Conservation (phyloP, 2,113 vertebrate genomes). For the Aleadryas rufinucha region DNA sequence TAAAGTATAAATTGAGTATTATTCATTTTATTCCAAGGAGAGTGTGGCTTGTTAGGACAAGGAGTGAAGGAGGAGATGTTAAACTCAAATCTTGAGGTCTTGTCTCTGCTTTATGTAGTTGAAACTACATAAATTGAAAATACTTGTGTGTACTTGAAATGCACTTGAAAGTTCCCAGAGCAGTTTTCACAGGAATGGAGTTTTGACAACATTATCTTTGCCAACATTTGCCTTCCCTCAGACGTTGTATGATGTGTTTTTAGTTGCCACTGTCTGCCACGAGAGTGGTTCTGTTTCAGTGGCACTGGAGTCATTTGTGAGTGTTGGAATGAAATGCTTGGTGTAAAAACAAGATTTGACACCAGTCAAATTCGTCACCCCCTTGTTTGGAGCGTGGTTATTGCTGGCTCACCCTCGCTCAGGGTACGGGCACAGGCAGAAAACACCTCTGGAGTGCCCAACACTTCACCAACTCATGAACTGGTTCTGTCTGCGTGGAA, state of each 20-base stretch:
- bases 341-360: neutral
- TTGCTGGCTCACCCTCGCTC: neutral
- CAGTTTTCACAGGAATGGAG: neutral
- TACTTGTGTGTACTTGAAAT: neutral
- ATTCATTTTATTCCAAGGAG: neutral
- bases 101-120: conserved; percentile 23
- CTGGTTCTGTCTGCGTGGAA: neutral
- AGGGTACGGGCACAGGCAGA: neutral
- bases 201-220: neutral
- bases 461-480: neutral
- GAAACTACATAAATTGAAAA: conserved; percentile 23
- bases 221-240: neutral
- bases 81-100: neutral
- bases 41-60: neutral
- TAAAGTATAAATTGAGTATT: neutral
- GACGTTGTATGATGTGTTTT: neutral
- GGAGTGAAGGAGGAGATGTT: neutral
- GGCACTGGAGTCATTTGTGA: conserved; percentile 23
- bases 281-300: conserved; percentile 20
- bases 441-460: neutral
- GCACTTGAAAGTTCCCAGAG: conserved; percentile 32
- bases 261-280: conserved; percentile 41
- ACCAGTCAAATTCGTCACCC: neutral
- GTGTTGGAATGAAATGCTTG: conserved; percentile 19
- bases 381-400: neutral